phyloP scores from a whole-genome alignment of 2,797 vertebrate species.

The Vultur gryphus region DNA sequence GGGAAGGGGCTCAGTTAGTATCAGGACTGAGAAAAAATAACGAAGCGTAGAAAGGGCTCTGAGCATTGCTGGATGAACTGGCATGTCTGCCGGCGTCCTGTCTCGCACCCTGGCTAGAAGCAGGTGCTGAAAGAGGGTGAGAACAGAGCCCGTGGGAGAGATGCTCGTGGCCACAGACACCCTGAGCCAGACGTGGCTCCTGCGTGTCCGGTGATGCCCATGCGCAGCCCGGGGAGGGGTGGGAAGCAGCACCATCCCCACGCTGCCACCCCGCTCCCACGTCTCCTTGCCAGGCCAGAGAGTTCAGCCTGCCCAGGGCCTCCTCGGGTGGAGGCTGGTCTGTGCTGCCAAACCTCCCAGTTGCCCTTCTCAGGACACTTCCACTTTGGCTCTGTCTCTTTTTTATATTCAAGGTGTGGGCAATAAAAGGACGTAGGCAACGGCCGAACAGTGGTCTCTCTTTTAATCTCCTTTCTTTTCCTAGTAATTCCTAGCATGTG shows the following conservation, averaged over 20 bases:
- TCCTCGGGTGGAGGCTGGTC: neutral
- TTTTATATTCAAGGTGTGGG: neutral
- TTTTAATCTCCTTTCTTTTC: neutral
- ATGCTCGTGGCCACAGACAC: too few relatives aligned
- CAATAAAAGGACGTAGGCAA: neutral
- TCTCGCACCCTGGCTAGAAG: neutral
- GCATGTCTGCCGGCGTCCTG: neutral
- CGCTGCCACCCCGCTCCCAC: neutral
- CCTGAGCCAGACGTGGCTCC: neutral
- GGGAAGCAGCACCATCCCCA: neutral
- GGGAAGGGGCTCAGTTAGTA: neutral
- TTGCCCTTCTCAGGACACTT: neutral
- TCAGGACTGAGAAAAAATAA: neutral
- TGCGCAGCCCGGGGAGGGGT: neutral
- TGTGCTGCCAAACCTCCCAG: neutral
- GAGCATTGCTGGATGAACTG: neutral
- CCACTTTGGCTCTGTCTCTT: neutral
- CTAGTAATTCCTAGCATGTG: neutral
- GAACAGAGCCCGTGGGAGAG: neutral
- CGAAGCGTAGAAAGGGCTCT: neutral
- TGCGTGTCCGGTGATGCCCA: rapidly evolving
- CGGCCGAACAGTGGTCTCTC: neutral
- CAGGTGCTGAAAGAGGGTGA: neutral
- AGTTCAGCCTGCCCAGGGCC: neutral
- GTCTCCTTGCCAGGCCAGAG: neutral